Percentiles rank a stretch among this genome's conserved stretches.
Evolutionary conservation across 2,888 invertebrate genomes (phyloP).

Genomic region (Zaprionus lineosus): DNA sequence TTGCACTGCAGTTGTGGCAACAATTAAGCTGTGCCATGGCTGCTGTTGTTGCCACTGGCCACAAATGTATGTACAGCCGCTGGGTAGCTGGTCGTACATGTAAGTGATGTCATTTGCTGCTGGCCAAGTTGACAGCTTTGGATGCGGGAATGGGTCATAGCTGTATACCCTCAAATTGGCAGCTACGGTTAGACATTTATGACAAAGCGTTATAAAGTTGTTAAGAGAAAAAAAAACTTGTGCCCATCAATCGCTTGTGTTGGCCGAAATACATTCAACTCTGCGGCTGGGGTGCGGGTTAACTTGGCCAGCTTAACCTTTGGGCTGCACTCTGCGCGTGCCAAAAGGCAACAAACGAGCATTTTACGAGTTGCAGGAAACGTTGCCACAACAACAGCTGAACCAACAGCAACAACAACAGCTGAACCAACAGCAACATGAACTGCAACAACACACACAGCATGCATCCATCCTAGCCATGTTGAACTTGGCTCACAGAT

Average conservation of each 20-base stretch:
- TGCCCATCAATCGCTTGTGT: slow-evolving; percentile 61
- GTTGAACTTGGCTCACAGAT: slow-evolving; percentile 78
- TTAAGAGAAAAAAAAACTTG: too few species aligned
- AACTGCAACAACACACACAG: slow-evolving; percentile 72
- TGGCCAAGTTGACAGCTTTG: slow-evolving; percentile 37
- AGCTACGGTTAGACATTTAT: slow-evolving; percentile 56
- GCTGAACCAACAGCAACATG: slow-evolving; percentile 13
- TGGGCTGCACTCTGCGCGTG: slow-evolving; percentile 70
- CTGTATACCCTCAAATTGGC: slow-evolving; percentile 52
- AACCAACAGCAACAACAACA: slow-evolving; percentile 38
- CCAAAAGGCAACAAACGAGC: slow-evolving; percentile 78
- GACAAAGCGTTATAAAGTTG: slow-evolving; percentile 55
- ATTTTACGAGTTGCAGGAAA: slow-evolving; percentile 68
- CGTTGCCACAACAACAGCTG: slow-evolving; percentile 43
- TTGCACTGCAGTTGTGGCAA: slow-evolving; percentile 45
- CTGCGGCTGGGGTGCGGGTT: slow-evolving; percentile 39
- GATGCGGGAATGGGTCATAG: slow-evolving; percentile 21
- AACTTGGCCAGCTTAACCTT: slow-evolving; percentile 70
- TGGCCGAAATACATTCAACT: slow-evolving; percentile 31
- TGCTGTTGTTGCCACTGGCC: slow-evolving; percentile 67
- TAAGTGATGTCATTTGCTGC: slow-evolving; percentile 57
- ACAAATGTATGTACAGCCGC: slow-evolving; percentile 61
- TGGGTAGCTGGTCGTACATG: slow-evolving; percentile 35
- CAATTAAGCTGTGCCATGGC: slow-evolving; percentile 63
- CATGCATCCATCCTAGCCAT: slow-evolving; percentile 63